A percentile compares a stretch with the other conserved stretches of the same genome.
Conservation (phyloP, 2,797 vertebrate species). For the Crenuchus spilurus region DNA sequence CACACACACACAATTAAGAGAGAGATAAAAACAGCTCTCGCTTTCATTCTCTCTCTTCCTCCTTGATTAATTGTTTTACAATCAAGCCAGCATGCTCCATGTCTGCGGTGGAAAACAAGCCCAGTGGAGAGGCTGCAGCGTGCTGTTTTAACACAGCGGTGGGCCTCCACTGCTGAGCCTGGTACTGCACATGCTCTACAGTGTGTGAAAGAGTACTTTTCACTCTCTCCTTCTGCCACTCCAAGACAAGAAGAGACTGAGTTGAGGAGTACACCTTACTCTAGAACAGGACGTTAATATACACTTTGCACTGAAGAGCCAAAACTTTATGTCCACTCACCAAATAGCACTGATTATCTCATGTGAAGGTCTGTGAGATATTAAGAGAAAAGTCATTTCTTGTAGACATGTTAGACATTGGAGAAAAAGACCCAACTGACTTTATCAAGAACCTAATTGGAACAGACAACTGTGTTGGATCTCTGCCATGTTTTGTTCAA, state of each 20-base stretch:
- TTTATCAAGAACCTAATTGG: too few relatives aligned
- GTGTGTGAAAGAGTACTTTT: constrained; percentile 6
- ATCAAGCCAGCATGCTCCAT: constrained; percentile 46
- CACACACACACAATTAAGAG: neutral
- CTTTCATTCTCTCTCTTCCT: constrained; percentile 25
- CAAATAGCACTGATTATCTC: too few relatives aligned
- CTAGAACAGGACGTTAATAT: too few relatives aligned
- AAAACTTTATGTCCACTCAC: too few relatives aligned
- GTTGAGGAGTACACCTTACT: neutral
- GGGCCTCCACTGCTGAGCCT: constrained; percentile 48
- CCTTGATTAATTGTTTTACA: constrained; percentile 55
- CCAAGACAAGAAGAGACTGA: constrained; percentile 10
- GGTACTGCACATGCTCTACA: constrained; percentile 4
- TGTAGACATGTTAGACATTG: too few relatives aligned
- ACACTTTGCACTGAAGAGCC: constrained; percentile 10
- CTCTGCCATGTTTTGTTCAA: too few relatives aligned
- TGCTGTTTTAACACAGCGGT: constrained; percentile 31
- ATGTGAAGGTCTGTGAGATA: too few relatives aligned
- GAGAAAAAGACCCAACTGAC: too few relatives aligned
- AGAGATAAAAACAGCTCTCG: constrained; percentile 24
- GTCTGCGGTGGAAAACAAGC: constrained; percentile 43
- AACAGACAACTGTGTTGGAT: too few relatives aligned
- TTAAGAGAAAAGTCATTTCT: too few relatives aligned
- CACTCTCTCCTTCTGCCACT: constrained; percentile 1
- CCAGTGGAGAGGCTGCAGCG: constrained; percentile 25